Conservation (phyloP, 2,797 vertebrate species). For the Rhinichthys osculus region DNA sequence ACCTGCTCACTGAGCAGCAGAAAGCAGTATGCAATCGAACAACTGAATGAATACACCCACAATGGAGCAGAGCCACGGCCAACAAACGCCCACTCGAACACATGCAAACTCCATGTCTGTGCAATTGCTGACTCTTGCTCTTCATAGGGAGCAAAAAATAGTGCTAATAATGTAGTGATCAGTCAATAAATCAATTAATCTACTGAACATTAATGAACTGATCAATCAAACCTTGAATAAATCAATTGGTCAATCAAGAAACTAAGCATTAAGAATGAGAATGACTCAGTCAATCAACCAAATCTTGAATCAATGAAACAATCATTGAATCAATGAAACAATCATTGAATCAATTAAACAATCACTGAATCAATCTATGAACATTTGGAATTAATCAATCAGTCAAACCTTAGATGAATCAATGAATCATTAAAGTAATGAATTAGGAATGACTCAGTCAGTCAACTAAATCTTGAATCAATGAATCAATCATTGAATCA, state of each 20-base stretch:
- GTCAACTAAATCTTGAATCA: not conserved
- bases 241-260: not conserved
- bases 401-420: not conserved
- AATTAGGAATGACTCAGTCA: not conserved
- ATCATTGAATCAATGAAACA: not conserved
- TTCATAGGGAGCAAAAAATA: not conserved
- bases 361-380: not conserved
- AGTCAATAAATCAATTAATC: not conserved
- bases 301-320: not conserved
- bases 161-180: not conserved
- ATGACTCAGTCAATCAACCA: too few species aligned
- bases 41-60: constrained; percentile 25
- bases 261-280: not conserved
- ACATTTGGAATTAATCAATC: not conserved
- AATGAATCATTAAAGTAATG: not conserved
- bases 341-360: not conserved
- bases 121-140: not conserved
- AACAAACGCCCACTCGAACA: constrained; percentile 37
- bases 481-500: not conserved
- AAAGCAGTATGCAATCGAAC: not conserved
- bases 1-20: not conserved
- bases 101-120: constrained; percentile 2
- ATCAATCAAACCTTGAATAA: not conserved
- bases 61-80: constrained; percentile 28
- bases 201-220: not conserved